Percentiles rank a stretch among this genome's conserved stretches.
These are phyloP conservation scores for Eupithecia insigniata DNA, from an alignment of 2,888 invertebrate species.

Conservation along the genomic window DNA sequence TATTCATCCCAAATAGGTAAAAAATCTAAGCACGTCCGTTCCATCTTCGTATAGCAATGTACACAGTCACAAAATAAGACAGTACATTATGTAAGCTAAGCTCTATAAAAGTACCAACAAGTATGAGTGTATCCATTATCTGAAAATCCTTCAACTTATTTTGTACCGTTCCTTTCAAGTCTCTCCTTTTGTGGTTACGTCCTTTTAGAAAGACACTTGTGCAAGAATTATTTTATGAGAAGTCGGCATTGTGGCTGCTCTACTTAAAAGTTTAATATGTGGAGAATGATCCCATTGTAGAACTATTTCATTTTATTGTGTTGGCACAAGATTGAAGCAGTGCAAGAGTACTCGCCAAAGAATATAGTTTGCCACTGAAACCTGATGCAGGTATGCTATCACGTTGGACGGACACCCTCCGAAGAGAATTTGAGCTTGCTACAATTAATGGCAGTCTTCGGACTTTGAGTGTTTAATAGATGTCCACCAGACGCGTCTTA, in stretches of 20 bases:
- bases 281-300: constrained; percentile 13
- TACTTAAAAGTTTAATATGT: constrained; percentile 22
- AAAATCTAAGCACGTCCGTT: not conserved
- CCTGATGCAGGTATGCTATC: constrained; percentile 44
- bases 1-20: not conserved
- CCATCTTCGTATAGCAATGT: not conserved
- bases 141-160: constrained; percentile 3
- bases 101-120: not conserved
- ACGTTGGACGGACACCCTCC: constrained; percentile 4
- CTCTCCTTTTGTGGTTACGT: constrained; percentile 11
- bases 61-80: not conserved
- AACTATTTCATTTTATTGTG: constrained; percentile 11
- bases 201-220: constrained; percentile 16
- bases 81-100: not conserved
- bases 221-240: constrained; percentile 20
- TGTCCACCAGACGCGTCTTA: constrained; percentile 49
- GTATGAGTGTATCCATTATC: not conserved
- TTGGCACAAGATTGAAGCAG: constrained; percentile 14
- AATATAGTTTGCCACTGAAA: constrained; percentile 24
- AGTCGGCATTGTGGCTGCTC: constrained; percentile 17
- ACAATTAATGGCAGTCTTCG: constrained; percentile 57
- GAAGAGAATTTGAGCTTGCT: constrained; percentile 45
- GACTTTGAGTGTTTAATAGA: constrained; percentile 58
- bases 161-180: constrained; percentile 34
- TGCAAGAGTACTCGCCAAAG: constrained; percentile 12